These are phyloP conservation scores for Chromobotia macracanthus DNA, from an alignment of 2,797 vertebrate species.

Conservation along the genomic window DNA sequence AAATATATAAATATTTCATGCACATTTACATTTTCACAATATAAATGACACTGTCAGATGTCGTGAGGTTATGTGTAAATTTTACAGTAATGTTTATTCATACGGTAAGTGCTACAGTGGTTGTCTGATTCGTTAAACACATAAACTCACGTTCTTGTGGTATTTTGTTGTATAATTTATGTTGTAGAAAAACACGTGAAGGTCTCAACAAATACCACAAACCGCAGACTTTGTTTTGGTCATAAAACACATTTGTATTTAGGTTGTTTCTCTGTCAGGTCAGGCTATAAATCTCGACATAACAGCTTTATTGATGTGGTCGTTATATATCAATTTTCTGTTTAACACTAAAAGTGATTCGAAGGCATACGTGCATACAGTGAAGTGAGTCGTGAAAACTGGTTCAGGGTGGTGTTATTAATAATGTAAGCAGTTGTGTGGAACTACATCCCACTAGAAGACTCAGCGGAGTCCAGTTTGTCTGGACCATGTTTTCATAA, in stretches of 20 bases:
- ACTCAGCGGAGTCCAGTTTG: slow-evolving; percentile 2
- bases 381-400: neutral
- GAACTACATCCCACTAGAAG: neutral
- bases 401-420: too few relatives aligned
- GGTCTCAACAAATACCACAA: neutral
- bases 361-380: neutral
- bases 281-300: neutral
- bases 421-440: neutral
- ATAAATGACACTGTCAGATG: too few relatives aligned
- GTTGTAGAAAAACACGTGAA: neutral
- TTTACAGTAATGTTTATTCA: too few relatives aligned
- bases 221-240: neutral
- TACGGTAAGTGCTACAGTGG: too few relatives aligned
- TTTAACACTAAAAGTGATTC: neutral
- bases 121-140: too few relatives aligned
- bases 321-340: neutral
- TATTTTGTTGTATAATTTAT: neutral
- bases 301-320: neutral
- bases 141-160: too few relatives aligned
- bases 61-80: too few relatives aligned
- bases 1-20: too few relatives aligned
- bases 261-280: neutral
- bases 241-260: neutral
- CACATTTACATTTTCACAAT: too few relatives aligned
- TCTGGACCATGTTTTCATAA: slow-evolving; percentile 44